These are phyloP conservation scores for Hemichromis elongatus DNA, from an alignment of 2,113 vertebrate genomes.

Conservation along the genomic window DNA sequence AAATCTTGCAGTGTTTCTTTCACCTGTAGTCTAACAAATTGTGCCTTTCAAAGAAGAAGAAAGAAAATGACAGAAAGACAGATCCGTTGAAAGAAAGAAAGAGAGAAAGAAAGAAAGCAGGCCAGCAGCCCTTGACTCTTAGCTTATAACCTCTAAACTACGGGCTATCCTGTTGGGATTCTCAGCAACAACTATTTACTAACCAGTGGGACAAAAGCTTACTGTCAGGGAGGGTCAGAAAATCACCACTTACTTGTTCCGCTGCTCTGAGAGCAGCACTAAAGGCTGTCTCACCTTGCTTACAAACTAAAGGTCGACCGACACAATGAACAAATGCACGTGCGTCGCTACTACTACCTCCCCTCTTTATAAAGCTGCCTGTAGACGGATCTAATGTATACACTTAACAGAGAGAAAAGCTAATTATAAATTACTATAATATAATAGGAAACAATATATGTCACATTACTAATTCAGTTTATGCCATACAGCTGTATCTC, in stretches of 20 bases:
- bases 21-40: conserved; percentile 77
- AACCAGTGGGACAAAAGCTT: conserved; percentile 37
- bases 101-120: conserved; percentile 16
- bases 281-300: conserved; percentile 53
- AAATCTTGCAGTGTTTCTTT: conserved; percentile 56
- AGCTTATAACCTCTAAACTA: conserved; percentile 30
- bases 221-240: conserved; percentile 44
- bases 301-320: conserved; percentile 53
- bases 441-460: conserved; percentile 3
- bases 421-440: conserved; percentile 1
- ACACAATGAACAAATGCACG: conserved; percentile 1
- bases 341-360: not conserved
- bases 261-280: conserved; percentile 45
- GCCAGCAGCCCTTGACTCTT: conserved; percentile 16
- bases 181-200: conserved; percentile 27
- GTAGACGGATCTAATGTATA: not conserved
- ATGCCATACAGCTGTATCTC: not conserved
- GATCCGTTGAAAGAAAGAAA: conserved; percentile 18
- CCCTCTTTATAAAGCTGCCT: not conserved
- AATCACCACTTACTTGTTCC: conserved; percentile 64
- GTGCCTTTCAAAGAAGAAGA: conserved; percentile 58
- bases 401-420: not conserved
- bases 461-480: not conserved
- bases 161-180: conserved; percentile 31
- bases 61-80: conserved; percentile 50